Percentiles rank a stretch among this genome's conserved stretches.
These are phyloP conservation scores for Lonchura striata DNA, from an alignment of 2,113 vertebrate species.

Conservation along the genomic window DNA sequence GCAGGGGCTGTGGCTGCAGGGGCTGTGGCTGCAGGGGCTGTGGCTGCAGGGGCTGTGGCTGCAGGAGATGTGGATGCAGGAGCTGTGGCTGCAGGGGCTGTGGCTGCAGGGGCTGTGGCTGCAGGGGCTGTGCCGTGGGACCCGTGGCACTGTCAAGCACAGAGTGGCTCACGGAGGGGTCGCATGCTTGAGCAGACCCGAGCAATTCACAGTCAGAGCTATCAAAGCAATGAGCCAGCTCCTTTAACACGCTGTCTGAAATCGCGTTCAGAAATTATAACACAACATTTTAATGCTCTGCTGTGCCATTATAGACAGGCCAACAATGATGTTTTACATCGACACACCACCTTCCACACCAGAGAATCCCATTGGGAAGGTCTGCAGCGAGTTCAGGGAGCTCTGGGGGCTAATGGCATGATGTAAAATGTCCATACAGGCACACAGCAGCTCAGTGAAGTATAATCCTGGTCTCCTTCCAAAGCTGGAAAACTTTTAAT, in stretches of 20 bases:
- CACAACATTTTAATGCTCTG: not conserved
- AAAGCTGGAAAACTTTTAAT: not conserved
- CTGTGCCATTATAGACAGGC: not conserved
- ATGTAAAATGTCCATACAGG: not conserved
- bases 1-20: too few species aligned
- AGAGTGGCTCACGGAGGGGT: conserved; percentile 9
- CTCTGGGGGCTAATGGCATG: not conserved
- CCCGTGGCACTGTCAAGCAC: not conserved
- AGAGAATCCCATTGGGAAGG: not conserved
- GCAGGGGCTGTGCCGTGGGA: not conserved
- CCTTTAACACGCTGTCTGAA: conserved; percentile 47
- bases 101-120: not conserved
- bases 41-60: too few species aligned
- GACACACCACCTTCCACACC: not conserved
- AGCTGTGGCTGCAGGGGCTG: not conserved
- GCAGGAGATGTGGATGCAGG: too few species aligned
- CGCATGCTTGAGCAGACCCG: conserved; percentile 54
- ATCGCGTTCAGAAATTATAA: not conserved
- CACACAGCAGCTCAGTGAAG: not conserved
- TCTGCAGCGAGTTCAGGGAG: not conserved
- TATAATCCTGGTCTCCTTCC: not conserved
- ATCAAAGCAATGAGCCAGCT: conserved; percentile 63
- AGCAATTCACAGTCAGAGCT: conserved; percentile 68
- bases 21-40: too few species aligned
- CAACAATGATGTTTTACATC: not conserved